Conservation (phyloP, 2,888 invertebrate species). For the Lasioglossum malachurum region DNA sequence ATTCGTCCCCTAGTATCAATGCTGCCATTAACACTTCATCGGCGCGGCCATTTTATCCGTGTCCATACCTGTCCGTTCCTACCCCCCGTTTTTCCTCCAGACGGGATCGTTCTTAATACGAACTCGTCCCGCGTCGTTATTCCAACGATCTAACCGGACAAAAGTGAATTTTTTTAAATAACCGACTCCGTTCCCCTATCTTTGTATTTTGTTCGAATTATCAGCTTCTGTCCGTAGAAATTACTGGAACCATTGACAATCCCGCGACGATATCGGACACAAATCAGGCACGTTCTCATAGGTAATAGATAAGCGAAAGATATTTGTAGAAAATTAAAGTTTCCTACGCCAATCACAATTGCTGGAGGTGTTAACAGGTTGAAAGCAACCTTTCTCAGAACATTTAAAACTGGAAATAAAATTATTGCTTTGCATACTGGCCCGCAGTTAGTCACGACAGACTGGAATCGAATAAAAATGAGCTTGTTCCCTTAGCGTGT, state of each 20-base stretch:
- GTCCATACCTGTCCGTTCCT: conserved; percentile 8
- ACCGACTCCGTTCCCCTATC: background rate
- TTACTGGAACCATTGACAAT: no score
- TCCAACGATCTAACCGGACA: background rate
- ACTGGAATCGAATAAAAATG: background rate
- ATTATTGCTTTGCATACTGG: no score
- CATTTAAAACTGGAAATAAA: no score
- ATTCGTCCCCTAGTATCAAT: conserved; percentile 69
- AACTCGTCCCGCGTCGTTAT: background rate
- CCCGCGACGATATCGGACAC: no score
- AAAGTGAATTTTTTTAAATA: background rate
- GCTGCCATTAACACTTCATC: conserved; percentile 67
- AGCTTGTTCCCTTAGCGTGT: no score
- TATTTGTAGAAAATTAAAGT: no score
- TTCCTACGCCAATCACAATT: no score
- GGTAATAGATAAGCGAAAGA: no score
- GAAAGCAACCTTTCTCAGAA: no score
- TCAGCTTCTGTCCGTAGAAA: background rate
- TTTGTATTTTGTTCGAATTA: background rate
- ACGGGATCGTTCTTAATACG: background rate
- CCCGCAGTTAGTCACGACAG: no score
- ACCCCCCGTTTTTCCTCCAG: background rate
- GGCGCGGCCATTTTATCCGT: conserved; percentile 36
- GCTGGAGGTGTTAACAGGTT: no score
- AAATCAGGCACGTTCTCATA: no score